Conservation (phyloP, 2,113 vertebrate genomes). For the Ceyx melanurus region DNA sequence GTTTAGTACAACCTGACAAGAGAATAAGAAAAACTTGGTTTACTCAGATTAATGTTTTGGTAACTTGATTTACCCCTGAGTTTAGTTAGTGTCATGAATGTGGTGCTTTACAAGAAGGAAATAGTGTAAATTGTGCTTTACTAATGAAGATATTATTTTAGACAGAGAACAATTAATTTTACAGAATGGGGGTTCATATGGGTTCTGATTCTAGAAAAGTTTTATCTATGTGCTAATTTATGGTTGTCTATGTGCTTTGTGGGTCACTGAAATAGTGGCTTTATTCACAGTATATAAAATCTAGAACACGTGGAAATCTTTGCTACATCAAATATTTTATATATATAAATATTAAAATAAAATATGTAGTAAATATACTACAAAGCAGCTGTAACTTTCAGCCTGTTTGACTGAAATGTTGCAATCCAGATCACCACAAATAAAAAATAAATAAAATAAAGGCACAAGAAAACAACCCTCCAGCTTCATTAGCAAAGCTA, state of each 20-base stretch:
- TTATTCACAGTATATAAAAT: not conserved
- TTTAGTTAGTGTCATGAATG: not conserved
- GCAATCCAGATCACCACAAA: not conserved
- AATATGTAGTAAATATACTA: not conserved
- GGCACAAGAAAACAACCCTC: not conserved
- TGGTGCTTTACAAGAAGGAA: not conserved
- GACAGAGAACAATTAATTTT: not conserved
- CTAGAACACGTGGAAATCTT: not conserved
- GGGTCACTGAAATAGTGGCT: not conserved
- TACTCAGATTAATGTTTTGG: not conserved
- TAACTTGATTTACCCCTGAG: not conserved
- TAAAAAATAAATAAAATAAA: not conserved
- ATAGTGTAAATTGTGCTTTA: not conserved
- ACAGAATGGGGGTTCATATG: not conserved
- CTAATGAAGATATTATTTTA: not conserved
- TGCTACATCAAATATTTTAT: not conserved
- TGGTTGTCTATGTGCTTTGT: not conserved
- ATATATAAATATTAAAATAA: too few species aligned
- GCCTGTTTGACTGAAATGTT: not conserved
- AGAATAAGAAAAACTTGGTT: not conserved
- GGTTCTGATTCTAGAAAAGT: not conserved
- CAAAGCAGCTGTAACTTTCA: not conserved
- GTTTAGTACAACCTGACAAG: not conserved
- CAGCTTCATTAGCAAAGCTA: not conserved
- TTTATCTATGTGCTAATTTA: not conserved